Base-by-base conservation (phyloP, 2,113 vertebrate species). In the Candoia aspera region DNA sequence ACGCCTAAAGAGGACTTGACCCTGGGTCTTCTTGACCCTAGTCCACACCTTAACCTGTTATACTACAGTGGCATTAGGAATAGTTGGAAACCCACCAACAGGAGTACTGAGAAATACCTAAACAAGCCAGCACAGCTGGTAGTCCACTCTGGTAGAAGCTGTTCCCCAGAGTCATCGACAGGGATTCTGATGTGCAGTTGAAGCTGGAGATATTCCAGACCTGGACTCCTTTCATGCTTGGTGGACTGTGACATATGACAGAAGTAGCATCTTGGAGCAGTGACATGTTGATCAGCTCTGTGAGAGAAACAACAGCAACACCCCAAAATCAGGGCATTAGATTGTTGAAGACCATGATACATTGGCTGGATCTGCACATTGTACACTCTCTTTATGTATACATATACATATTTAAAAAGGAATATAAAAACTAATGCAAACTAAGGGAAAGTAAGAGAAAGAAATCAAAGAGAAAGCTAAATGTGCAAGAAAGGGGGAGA, bases 241-340 rank as follows among this genome's bases (percentile, higher is more conserved):
- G 26, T 12, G 98, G 97, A 79, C 89, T 96, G 4, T n/a, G 93
- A 49, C 98, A 98, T 6, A 92, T 94, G 53, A 97, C 96, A 0
- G 89, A 85, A 86, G 79, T 83, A 5, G 91, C 90, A 26, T 94
- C 91, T 46, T 95, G 95, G 84, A 98, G 93, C 37, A 95, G 95
- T 89, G 96, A 96, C 17, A 91, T 79, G 55, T 60, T 97, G 24
- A 62, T 93, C 29, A 98, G 91, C 60, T 94, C 98, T 98, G 94
- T 0, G 37, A 79, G 90, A 60, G 46, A 84, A 33, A 54, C 1
- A 54, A 73, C 58, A 46, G 2, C 4, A 24, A 24, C 2, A 15
- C 21, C 13, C 15, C 33, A 5, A 53, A 87, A n/a, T 8, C 53
- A 58, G n/a, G 29, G 17, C 49, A 54, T 73, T 37, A 73, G 73